Conservation (phyloP, 2,113 vertebrate genomes). For the Anhinga rufa region DNA sequence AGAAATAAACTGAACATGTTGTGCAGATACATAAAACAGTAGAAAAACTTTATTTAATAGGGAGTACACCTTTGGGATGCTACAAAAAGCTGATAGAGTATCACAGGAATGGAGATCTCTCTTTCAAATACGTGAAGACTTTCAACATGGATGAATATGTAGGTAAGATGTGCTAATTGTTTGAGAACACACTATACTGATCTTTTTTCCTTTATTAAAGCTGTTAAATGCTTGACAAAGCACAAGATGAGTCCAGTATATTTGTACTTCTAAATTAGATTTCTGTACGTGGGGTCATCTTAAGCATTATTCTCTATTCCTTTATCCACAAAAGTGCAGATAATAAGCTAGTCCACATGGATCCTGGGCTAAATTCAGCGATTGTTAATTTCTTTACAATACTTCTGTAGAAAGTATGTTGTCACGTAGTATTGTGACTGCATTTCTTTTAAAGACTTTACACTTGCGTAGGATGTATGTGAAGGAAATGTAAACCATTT, state of each 20-base stretch:
- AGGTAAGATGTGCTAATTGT: constrained; percentile 65
- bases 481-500: background rate
- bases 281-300: background rate
- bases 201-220: background rate
- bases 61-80: constrained; percentile 81
- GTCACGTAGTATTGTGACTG: background rate
- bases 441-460: background rate
- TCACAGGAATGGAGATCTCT: constrained; percentile 79
- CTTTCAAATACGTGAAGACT: constrained; percentile 84
- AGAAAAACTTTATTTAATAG: constrained; percentile 66
- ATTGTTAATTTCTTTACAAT: background rate
- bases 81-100: constrained; percentile 84
- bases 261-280: background rate
- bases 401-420: background rate
- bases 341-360: background rate
- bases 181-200: background rate
- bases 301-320: background rate
- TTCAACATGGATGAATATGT: constrained; percentile 88
- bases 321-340: background rate
- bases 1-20: background rate
- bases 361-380: background rate
- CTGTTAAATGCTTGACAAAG: background rate
- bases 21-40: background rate
- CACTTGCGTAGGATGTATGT: background rate
- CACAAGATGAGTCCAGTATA: background rate